Percentiles rank a stretch among this genome's conserved stretches.
phyloP scores from a whole-genome alignment of 2,888 invertebrate genomes.

The Alloscopus bannaensis region DNA sequence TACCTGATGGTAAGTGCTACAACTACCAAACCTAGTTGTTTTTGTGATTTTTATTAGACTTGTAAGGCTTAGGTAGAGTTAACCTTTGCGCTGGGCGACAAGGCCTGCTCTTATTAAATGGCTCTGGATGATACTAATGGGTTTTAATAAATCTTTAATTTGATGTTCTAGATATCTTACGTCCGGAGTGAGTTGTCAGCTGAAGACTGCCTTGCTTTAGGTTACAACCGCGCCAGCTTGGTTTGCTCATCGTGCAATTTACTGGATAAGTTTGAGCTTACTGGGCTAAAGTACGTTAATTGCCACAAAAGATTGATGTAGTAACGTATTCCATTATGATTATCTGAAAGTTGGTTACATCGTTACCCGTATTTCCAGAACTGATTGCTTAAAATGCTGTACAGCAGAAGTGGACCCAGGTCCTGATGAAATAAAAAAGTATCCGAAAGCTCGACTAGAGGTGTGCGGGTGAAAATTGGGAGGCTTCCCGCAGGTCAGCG shows the following conservation, averaged over 20 bases:
- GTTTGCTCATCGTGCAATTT: conserved; percentile 93
- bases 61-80: background rate
- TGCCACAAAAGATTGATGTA: no score
- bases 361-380: conserved; percentile 23
- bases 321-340: no score
- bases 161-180: conserved; percentile 66
- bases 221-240: conserved; percentile 90
- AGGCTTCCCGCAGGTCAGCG: conserved; percentile 88
- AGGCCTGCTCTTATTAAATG: background rate
- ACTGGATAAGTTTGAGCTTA: conserved; percentile 85
- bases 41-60: no score
- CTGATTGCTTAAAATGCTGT: conserved; percentile 64
- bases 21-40: no score
- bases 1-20: conserved; percentile 56
- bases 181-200: conserved; percentile 80
- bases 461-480: conserved; percentile 99
- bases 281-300: conserved; percentile 79
- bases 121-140: background rate
- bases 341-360: background rate
- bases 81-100: background rate
- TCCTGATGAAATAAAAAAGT: conserved; percentile 82
- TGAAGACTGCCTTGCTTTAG: conserved; percentile 86
- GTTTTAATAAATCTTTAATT: background rate
- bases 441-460: conserved; percentile 93
- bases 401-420: conserved; percentile 68